Base-by-base conservation (phyloP, 2,888 invertebrate genomes). In the Anagyrus pseudococci region DNA sequence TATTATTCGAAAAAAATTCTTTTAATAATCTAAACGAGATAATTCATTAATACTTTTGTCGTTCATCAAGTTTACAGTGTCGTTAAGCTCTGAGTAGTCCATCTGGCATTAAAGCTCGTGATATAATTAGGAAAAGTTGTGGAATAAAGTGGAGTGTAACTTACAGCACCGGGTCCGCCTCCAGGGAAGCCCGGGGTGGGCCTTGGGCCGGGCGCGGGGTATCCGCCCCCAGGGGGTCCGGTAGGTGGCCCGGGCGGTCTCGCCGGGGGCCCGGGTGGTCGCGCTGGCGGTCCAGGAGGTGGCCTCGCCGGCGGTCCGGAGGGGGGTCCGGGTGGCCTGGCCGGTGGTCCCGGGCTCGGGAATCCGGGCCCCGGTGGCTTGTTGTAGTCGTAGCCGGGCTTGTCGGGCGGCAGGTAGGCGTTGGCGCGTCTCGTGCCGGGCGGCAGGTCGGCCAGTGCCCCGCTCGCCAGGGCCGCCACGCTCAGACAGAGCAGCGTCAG, bases 321-420 rank as follows among this genome's bases (percentile, higher is more conserved):
- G 1, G 67, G 61, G 6, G 70, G 70, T 22, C 26, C 48, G 50
- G 69, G 43, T 2, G 74, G 72, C 55, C 65, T 62, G 44, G 70
- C 67, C 33, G 75, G 68, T 22, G 68, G 69, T 8, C 69, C 69
- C 23, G 68, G 71, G 64, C 72, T 71, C 26, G 74, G 82, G 1
- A 86, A 85, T 80, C 88, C 88, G 0, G 88, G 86, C 62, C 86
- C 82, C 8, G 79, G 69, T 2, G 93, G 92, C 46, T 84, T 85
- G n/a, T 87, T 85, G 78, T 93, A 93, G 70, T 85, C 85, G 81
- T 93, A 93, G 29, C 80, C 76, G 20, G 58, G 71, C 61, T 77
- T 80, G 70, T 88, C 85, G 3, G 87, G 87, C 20, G 93, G 93
- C 56, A 93, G 85, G 82, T 93, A 93, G 59, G 89, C 89, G 76